Evolutionary conservation across 2,113 vertebrate genomes (phyloP).

Genomic region (Indicator indicator): DNA sequence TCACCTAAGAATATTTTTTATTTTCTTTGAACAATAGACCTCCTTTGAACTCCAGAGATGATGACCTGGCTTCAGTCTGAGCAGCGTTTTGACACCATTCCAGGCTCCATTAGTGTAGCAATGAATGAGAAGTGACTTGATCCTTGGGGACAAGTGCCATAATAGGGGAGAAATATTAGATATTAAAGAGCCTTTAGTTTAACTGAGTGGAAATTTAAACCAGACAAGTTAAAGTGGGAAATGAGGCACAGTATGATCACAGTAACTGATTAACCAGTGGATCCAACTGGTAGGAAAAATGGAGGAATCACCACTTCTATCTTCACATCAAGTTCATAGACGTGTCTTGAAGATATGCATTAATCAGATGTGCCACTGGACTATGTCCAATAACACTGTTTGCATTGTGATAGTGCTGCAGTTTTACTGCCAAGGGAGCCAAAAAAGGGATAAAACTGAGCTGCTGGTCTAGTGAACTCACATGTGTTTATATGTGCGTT

Average conservation of each 20-base stretch:
- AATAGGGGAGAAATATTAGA: constrained; percentile 9
- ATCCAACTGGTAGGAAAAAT: constrained; percentile 2
- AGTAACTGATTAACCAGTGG: neutral
- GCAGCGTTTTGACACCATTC: neutral
- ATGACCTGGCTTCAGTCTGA: neutral
- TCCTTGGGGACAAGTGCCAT: neutral
- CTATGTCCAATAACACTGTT: neutral
- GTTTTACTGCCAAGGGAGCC: neutral
- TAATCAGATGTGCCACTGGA: neutral
- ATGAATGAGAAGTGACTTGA: constrained; percentile 4
- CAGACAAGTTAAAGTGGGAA: constrained; percentile 1
- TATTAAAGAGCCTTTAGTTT: constrained; percentile 21
- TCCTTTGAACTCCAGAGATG: neutral
- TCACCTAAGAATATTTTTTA: neutral
- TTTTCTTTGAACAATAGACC: neutral
- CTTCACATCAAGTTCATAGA: neutral
- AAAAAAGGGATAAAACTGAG: neutral
- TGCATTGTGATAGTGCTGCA: neutral
- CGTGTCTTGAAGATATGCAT: neutral
- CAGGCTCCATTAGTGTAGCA: neutral
- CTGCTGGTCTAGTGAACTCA: neutral
- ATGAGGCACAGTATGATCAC: neutral
- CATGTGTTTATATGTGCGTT: neutral
- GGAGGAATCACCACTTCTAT: neutral
- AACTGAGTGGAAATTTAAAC: constrained; percentile 26